Evolutionary conservation across 2,113 vertebrate genomes (phyloP).

Genomic region (Hydropotes inermis): DNA sequence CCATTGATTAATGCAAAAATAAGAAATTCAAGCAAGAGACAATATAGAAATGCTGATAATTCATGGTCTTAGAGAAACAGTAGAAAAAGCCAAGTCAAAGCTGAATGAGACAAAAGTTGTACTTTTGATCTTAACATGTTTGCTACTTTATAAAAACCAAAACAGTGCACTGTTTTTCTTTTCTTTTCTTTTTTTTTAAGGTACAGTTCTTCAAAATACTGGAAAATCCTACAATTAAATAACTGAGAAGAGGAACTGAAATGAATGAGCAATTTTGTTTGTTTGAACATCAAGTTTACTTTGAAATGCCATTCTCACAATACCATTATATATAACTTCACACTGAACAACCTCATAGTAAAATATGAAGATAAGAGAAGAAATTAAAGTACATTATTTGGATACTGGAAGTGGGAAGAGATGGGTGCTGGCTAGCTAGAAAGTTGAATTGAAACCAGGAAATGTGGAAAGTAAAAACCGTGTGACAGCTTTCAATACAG

Average conservation of each 20-base stretch:
- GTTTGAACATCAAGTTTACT: not conserved
- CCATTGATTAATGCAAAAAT: not conserved
- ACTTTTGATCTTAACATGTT: not conserved
- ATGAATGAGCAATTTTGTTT: not conserved
- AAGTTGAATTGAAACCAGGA: not conserved
- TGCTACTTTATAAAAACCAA: not conserved
- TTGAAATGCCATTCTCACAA: not conserved
- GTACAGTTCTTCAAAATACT: not conserved
- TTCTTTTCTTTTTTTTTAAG: not conserved
- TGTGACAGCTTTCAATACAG: not conserved
- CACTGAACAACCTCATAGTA: not conserved
- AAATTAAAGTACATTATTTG: not conserved
- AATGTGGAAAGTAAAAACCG: not conserved
- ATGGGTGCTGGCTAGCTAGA: not conserved
- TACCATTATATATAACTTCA: not conserved
- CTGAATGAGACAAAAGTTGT: not conserved
- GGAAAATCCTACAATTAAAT: not conserved
- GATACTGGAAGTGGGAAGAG: not conserved
- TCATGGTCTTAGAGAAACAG: not conserved
- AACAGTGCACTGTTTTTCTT: not conserved
- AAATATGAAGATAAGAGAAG: not conserved
- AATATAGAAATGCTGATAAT: not conserved
- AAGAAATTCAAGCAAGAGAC: not conserved
- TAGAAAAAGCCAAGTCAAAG: not conserved
- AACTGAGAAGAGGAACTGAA: not conserved